Evolutionary conservation across 2,113 vertebrate species (phyloP).

Genomic region (Penelope pileata): DNA sequence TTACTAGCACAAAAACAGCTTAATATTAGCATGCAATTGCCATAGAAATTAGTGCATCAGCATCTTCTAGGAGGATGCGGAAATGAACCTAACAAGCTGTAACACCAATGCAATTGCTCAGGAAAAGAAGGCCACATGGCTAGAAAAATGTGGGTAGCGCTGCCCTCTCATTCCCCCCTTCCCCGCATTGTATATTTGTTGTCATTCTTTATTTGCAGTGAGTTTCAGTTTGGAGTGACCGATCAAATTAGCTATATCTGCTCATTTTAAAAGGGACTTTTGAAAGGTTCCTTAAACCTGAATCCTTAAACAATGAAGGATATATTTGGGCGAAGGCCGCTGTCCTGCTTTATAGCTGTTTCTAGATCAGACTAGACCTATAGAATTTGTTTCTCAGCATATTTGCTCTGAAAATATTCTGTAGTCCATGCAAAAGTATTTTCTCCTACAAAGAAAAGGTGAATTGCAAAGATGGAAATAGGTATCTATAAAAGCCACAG

Average conservation of each 20-base stretch:
- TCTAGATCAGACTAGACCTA: not conserved
- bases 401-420: not conserved
- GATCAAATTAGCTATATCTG: not conserved
- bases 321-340: not conserved
- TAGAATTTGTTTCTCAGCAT: not conserved
- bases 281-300: not conserved
- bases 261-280: not conserved
- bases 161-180: not conserved
- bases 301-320: not conserved
- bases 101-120: not conserved
- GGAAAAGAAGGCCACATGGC: not conserved
- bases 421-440: not conserved
- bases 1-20: not conserved
- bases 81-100: not conserved
- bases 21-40: not conserved
- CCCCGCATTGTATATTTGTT: not conserved
- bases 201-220: not conserved
- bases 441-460: not conserved
- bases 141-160: not conserved
- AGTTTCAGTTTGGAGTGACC: not conserved
- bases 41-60: not conserved
- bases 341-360: rapidly evolving
- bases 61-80: not conserved
- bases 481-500: not conserved
- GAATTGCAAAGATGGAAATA: not conserved